Conservation (phyloP, 1,140 invertebrate genomes). For the Apis mellifera region Amel_HAv3.1 CM009939.2:3964001-3964500, state of each 20-base stretch:
- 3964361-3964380: constrained; percentile 20
- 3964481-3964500: constrained; percentile 52
- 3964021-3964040: not conserved
- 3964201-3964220: not conserved
- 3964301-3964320: constrained; percentile 35
- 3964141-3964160: not conserved
- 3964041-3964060: not conserved
- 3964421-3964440: constrained; percentile 28
- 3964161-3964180: constrained; percentile 15
- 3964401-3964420: constrained; percentile 61
- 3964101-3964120: not conserved
- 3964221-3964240: constrained; percentile 1
- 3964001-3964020: no score
- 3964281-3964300: constrained; percentile 46
- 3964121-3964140: not conserved
- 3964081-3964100: no score
- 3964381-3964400: constrained; percentile 48
- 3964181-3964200: not conserved
- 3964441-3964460: constrained; percentile 28
- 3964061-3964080: no score
- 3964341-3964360: constrained; percentile 43
- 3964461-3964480: constrained; percentile 33
- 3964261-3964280: constrained; percentile 50
- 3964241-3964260: constrained; percentile 17
- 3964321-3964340: constrained; percentile 2